phyloP scores from a whole-genome alignment of 2,797 vertebrate genomes.

The Notolepis coatsorum region DNA sequence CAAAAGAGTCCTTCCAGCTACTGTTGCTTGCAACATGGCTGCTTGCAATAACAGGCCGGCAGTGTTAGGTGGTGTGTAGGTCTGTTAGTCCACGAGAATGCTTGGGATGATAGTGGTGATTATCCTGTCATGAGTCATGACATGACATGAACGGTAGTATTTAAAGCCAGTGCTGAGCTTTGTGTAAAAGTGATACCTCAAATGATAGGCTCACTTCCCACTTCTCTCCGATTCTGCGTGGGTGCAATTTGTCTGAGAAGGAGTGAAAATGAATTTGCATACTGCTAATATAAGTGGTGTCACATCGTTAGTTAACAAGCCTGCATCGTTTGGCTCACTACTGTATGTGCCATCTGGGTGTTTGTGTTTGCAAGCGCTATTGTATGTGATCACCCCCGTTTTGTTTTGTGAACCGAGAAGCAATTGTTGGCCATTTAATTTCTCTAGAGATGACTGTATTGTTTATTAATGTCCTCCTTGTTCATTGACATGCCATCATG shows the following conservation, averaged over 20 bases:
- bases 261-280: constrained; percentile 51
- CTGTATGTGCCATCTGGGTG: constrained; percentile 3
- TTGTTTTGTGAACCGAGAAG: not conserved
- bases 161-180: constrained; percentile 48
- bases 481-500: not conserved
- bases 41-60: constrained; percentile 12
- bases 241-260: constrained; percentile 45
- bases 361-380: constrained; percentile 19
- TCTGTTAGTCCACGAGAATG: constrained; percentile 34
- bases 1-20: constrained; percentile 11
- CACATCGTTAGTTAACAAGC: constrained; percentile 22
- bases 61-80: constrained; percentile 6
- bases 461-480: not conserved
- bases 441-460: not conserved
- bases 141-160: constrained; percentile 62
- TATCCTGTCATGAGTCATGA: constrained; percentile 65
- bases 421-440: not conserved
- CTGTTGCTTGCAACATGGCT: not conserved
- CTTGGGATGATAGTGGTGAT: constrained; percentile 50
- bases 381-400: not conserved
- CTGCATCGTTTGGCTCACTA: constrained; percentile 6
- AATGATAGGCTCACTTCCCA: constrained; percentile 57
- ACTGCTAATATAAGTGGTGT: constrained; percentile 38
- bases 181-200: constrained; percentile 51
- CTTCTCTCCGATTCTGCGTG: constrained; percentile 41